phyloP scores from a whole-genome alignment of 2,888 invertebrate species.

The Graphium colonna region DNA sequence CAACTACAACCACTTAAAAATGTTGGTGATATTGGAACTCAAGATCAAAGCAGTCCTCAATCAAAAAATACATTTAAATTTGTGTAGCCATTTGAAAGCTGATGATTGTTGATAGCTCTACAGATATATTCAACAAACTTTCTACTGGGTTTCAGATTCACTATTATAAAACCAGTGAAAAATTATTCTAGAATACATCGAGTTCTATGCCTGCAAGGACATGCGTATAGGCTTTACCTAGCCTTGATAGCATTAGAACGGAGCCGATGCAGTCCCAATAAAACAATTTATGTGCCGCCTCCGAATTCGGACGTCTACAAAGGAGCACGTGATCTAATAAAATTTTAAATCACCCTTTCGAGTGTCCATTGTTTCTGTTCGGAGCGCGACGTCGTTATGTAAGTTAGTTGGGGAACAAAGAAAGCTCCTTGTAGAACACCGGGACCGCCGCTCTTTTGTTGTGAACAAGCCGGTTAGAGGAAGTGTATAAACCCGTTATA shows the following conservation, averaged over 20 bases:
- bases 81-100: too few species aligned
- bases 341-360: slow-evolving; percentile 31
- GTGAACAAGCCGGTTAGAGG: slow-evolving; percentile 25
- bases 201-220: too few species aligned
- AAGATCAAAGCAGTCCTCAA: too few species aligned
- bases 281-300: neutral
- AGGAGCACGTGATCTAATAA: slow-evolving; percentile 36
- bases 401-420: slow-evolving; percentile 30
- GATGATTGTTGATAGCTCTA: too few species aligned
- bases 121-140: too few species aligned
- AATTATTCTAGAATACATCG: too few species aligned
- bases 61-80: too few species aligned
- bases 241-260: neutral
- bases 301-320: slow-evolving; percentile 8
- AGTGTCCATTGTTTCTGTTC: slow-evolving; percentile 32
- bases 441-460: slow-evolving; percentile 61
- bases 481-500: neutral
- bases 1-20: too few species aligned
- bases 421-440: slow-evolving; percentile 9
- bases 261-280: neutral
- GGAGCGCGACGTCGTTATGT: slow-evolving; percentile 29
- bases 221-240: too few species aligned
- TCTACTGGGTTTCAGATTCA: too few species aligned
- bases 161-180: too few species aligned
- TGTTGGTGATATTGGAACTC: too few species aligned